Evolutionary conservation across 2,113 vertebrate species (phyloP).

Genomic region (Trichomycterus rosablanca): DNA sequence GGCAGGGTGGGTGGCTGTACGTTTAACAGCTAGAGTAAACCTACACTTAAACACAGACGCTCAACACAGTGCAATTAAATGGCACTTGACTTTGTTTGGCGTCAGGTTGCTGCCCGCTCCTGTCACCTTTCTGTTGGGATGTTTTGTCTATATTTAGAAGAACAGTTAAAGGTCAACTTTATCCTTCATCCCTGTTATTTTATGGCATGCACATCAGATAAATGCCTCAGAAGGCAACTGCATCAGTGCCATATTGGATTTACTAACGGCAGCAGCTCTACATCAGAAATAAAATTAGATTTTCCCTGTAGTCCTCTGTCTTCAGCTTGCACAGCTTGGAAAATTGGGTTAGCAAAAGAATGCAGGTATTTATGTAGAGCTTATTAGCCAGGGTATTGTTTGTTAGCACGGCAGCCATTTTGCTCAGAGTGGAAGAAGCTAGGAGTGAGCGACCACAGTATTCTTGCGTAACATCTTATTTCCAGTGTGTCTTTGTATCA

Average conservation of each 20-base stretch:
- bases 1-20: conserved; percentile 2
- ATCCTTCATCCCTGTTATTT: too few relatives aligned
- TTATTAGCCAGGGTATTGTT: neutral
- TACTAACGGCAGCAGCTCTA: conserved; percentile 14
- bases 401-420: conserved; percentile 13
- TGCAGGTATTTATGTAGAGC: conserved; percentile 14
- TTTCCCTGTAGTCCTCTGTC: conserved; percentile 30
- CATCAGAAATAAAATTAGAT: conserved; percentile 50
- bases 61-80: neutral
- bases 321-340: conserved; percentile 1
- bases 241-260: too few relatives aligned
- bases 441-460: too few relatives aligned
- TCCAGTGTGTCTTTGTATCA: too few relatives aligned
- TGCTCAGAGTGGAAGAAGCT: neutral
- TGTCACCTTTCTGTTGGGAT: neutral
- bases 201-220: neutral
- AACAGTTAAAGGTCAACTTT: neutral
- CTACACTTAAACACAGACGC: neutral
- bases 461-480: neutral
- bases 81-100: neutral
- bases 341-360: conserved; percentile 42
- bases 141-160: neutral
- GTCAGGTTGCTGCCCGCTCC: neutral
- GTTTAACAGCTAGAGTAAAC: neutral
- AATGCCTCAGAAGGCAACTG: neutral